Base-by-base conservation (phyloP, 2,797 vertebrate genomes). In the Pempheris klunzingeri region DNA sequence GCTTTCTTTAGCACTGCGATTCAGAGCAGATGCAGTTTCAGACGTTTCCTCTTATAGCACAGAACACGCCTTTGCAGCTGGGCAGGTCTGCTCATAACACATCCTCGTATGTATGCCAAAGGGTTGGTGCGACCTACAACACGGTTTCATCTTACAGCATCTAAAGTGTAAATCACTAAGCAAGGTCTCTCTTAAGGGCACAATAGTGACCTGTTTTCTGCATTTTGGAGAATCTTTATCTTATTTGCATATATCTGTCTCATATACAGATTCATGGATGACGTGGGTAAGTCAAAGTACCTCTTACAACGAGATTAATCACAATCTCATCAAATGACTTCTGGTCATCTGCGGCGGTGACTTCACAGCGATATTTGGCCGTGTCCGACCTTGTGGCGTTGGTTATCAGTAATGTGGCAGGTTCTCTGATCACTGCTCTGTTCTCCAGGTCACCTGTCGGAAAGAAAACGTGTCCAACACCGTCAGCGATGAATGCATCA, bases 281-380 rank as follows among this genome's bases (percentile, higher is more conserved):
- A 46, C 9, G 22, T 18, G n/a, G n/a, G 49, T 34, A 32, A 53
- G 20, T 15, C 3, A 3, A 10, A 36, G 36, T 92, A 99, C 98
- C 98, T 96, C 97, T 96, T 26, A 99, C 97, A 0, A 95, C 95
- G 2, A 99, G 95, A 69, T 96, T 91, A 78, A 99, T 97, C 62
- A 96, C 90, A 36, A 99, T 95, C 93, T 99, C 98, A 0, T 97
- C 98, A 11, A 99, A 96, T 32, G 95, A 96, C 85, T 96, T 98
- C 2, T 85, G 82, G 83, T 99, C 98, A 0, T 92, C 83, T 2
- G 93, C 92, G 0, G 98, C 98, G 0, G 97, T 97, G 84, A 99
- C 98, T 82, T 99, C 98, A 14, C 98, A 99, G 71, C 98, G 97
- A 60, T 99, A 99, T 2, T 93, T 92, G 5, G 97, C 98, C 0